phyloP scores from a whole-genome alignment of 2,797 vertebrate genomes.

The Adelosebastes latens region DNA sequence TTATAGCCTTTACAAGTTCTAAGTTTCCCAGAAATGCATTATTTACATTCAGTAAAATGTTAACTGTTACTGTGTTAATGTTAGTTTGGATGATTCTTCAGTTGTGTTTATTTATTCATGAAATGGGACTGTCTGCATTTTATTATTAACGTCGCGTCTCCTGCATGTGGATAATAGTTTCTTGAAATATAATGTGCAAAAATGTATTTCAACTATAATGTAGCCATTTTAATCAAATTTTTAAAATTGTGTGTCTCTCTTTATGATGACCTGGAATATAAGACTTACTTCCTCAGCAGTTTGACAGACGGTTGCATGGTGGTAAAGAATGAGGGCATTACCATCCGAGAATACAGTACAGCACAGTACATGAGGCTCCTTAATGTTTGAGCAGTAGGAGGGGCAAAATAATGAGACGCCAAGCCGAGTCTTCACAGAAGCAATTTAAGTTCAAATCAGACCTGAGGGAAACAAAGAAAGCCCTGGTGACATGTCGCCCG shows the following conservation, averaged over 20 bases:
- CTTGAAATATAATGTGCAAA: neutral
- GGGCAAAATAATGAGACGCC: conserved; percentile 72
- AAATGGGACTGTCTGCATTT: neutral
- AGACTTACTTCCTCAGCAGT: conserved; percentile 34
- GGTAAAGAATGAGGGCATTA: conserved; percentile 75
- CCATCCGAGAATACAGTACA: conserved; percentile 49
- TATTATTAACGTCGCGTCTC: neutral
- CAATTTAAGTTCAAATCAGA: conserved; percentile 86
- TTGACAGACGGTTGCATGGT: conserved; percentile 51
- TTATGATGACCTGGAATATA: conserved; percentile 54
- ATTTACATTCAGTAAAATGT: neutral
- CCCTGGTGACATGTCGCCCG: conserved; percentile 75
- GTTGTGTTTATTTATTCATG: neutral
- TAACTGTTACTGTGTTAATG: neutral
- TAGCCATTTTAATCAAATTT: neutral
- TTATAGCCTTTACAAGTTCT: neutral
- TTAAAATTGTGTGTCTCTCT: neutral
- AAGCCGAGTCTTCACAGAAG: conserved; percentile 71
- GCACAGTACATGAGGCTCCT: conserved; percentile 41
- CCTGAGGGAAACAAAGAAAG: conserved; percentile 75
- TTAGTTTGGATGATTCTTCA: neutral
- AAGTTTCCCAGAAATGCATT: neutral
- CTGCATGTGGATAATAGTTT: neutral
- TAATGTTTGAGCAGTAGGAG: conserved; percentile 66
- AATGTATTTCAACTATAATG: neutral